Base-by-base conservation (phyloP, 2,888 invertebrate genomes). In the Frankliniella intonsa region DNA sequence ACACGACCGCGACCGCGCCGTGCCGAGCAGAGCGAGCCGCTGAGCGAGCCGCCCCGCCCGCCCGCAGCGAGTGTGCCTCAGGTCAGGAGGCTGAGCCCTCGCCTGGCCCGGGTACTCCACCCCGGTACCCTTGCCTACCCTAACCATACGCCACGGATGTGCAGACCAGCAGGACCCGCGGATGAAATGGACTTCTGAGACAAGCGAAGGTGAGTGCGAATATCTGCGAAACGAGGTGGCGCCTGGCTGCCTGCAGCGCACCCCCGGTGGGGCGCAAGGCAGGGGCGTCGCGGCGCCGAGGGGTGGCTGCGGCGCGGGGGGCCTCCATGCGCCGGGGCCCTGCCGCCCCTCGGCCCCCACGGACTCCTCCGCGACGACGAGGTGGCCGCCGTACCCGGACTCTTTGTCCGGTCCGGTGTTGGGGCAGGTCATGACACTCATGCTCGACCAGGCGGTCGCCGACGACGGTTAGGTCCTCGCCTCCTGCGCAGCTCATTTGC, bases 41-140 rank as follows among this genome's bases (percentile, higher is more conserved):
- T 22, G 25, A 76, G 69, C 62, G 62, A 62, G 62, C 62, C 62
- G n/a, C n/a, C n/a, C n/a, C n/a, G n/a, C n/a, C n/a, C n/a, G n/a
- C 14, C n/a, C 62, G 62, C 38, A 38, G 38, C 38, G 55, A 55
- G 69, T 22, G 69, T 76, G 69, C 11, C 69, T 76, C 69, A 76
- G 69, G 69, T 76, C 69, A 76, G 69, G 69, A 76, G 22, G 69
- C 12, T 12, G 55, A 55, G 55, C 55, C 38, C 38, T 38, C 38
- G 38, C 38, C 38, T 38, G 3, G 38, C 14, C 14, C 55, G 19
- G 55, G 12, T 25, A 25, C 69, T 38, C 38, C 38, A 38, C 38
- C 38, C 22, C 69, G 25, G 69, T 76, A 76, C 69, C 69, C 69
- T 25, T 12, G 22, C 69, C 69, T 76, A 76, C 69, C 69, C 69